Evolutionary conservation across 2,113 vertebrate species (phyloP), one percentile per base, ranked within the genome.

Genomic region (Cyprinus carpio): DNA sequence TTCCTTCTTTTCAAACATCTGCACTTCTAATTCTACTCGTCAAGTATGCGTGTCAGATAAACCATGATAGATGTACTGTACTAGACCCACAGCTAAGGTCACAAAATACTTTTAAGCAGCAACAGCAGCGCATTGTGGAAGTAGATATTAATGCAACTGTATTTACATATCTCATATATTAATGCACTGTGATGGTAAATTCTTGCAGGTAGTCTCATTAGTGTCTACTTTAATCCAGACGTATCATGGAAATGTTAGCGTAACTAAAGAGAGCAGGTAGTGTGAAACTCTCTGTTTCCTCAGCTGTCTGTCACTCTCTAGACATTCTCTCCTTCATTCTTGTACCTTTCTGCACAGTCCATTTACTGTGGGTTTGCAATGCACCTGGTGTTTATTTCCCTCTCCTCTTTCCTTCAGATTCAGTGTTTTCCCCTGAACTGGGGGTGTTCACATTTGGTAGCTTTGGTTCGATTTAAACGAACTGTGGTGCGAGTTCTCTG

Each of bases 281-380:
- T 27, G 4, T 34, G 64, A 69, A 51, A 67, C 37, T 27, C 58
- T 64, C n/a, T 82, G 62, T 82, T 69, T 69, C 51, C 64, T 34
- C 64, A 69, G 64, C 62, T 82, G 80, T 82, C 80, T 67, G 60
- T 82, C 43, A 65, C 37, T 80, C 51, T 12, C 27, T 43, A 69
- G 62, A 20, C 64, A 31, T 67, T 82, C 16, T 15, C 25, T 29
- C 64, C 25, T 82, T 71, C 25, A 67, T 75, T 49, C 27, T 69
- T 25, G 16, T 29, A 25, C 51, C 6, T 76, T 18, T 54, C 49
- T 25, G 49, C 29, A 54, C 13, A 65, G 43, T 40, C 81, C 49
- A 82, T 82, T 82, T 34, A 69, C 46, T 82, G 27, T 56, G 81
- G 65, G 23, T 69, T 81, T 82, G 49, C 67, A 25, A 16, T 37